Conservation (phyloP, 2,888 invertebrate genomes). For the Drosophila nr. perissopoda region DNA sequence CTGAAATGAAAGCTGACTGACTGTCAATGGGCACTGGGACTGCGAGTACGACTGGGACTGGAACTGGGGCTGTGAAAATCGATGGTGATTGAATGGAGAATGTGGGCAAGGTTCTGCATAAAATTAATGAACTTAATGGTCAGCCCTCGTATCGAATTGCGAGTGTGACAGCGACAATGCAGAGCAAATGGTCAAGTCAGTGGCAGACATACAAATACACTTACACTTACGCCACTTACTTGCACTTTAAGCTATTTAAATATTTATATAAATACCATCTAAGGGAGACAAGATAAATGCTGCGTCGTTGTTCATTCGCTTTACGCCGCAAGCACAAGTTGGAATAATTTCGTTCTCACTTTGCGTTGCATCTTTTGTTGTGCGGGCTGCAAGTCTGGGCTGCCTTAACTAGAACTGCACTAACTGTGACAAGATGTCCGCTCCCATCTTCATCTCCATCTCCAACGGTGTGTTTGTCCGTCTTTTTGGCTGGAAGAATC, state of each 20-base stretch:
- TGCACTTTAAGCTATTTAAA: conserved; percentile 59
- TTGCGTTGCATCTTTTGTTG: conserved; percentile 55
- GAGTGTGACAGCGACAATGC: conserved; percentile 11
- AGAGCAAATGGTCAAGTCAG: conserved; percentile 8
- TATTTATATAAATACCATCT: conserved; percentile 47
- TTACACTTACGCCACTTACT: conserved; percentile 2
- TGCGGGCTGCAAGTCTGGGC: neutral
- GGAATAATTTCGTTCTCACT: conserved; percentile 66
- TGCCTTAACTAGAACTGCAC: conserved; percentile 37
- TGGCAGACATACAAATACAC: conserved; percentile 2
- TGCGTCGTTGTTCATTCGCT: conserved; percentile 26
- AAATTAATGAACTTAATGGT: conserved; percentile 48
- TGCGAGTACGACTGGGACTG: conserved; percentile 6
- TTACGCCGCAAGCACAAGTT: conserved; percentile 1
- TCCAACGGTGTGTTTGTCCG: conserved; percentile 7
- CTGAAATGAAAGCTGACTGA: conserved; percentile 29
- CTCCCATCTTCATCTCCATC: conserved; percentile 8
- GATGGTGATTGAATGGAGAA: neutral
- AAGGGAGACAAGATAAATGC: conserved; percentile 26
- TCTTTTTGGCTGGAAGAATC: conserved; percentile 9
- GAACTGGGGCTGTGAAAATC: conserved; percentile 12
- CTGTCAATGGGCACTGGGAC: conserved; percentile 1
- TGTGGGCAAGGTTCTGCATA: conserved; percentile 33
- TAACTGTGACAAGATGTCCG: conserved; percentile 62
- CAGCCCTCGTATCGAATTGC: neutral